Percentiles rank a stretch among this genome's conserved stretches.
These are phyloP conservation scores for Zeus faber DNA, from an alignment of 2,113 vertebrate species.

Conservation along the genomic window DNA sequence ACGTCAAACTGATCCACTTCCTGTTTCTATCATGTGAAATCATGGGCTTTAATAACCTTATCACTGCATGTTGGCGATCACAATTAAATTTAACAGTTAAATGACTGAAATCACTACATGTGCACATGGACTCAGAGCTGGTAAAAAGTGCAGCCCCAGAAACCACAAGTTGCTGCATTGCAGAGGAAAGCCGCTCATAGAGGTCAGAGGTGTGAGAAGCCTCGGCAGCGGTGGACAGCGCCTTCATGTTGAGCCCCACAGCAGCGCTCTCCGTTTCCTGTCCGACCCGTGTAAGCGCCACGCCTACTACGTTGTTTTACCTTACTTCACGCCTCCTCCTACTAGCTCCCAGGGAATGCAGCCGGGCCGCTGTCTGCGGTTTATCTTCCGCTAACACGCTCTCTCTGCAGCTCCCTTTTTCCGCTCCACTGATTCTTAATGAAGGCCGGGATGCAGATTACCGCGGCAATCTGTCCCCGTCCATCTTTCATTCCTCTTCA, in stretches of 20 bases:
- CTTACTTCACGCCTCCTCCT: constrained; percentile 31
- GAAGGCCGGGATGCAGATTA: constrained; percentile 40
- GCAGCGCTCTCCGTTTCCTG: background rate
- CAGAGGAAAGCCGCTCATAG: constrained; percentile 24
- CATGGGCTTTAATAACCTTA: too few species aligned
- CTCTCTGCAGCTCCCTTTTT: constrained; percentile 19
- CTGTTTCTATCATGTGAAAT: constrained; percentile 36
- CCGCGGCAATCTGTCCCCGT: constrained; percentile 25
- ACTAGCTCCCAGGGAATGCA: constrained; percentile 57
- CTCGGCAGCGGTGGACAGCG: constrained; percentile 7
- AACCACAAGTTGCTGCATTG: constrained; percentile 42
- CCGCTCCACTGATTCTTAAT: constrained; percentile 29
- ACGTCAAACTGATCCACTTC: constrained; percentile 33
- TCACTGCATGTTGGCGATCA: constrained; percentile 51
- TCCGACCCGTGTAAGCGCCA: constrained; percentile 21
- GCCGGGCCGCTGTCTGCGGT: constrained; percentile 48
- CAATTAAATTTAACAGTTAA: too few species aligned
- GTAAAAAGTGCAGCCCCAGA: constrained; percentile 31
- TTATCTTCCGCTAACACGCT: too few species aligned
- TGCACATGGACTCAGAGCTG: constrained; percentile 31
- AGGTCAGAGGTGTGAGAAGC: constrained; percentile 38
- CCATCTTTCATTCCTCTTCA: constrained; percentile 20
- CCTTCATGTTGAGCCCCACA: constrained; percentile 12
- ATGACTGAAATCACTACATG: constrained; percentile 26
- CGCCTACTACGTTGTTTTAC: constrained; percentile 33